Percentiles rank a stretch among this genome's conserved stretches.
These are phyloP conservation scores for Paramuricea clavata DNA, from an alignment of 92 coral and sea anemone species.

Conservation along the genomic window DNA sequence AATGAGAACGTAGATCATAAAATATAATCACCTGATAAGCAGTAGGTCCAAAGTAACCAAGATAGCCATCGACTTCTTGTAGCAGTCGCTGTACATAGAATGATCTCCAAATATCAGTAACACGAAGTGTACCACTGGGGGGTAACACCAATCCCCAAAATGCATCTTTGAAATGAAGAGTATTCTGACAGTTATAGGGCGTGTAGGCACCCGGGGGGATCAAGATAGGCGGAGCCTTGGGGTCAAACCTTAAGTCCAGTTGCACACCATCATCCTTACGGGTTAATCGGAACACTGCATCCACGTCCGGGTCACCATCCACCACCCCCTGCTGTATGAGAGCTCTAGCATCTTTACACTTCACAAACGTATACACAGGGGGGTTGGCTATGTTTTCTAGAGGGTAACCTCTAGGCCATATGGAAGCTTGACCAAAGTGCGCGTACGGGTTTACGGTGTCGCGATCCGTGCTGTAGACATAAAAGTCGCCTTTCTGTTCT, in stretches of 20 bases:
- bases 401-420: slow-evolving; percentile 58
- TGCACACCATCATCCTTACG: slow-evolving; percentile 46
- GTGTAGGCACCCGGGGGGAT: slow-evolving; percentile 80
- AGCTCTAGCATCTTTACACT: slow-evolving; percentile 27
- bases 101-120: slow-evolving; percentile 52
- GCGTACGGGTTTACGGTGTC: slow-evolving; percentile 86
- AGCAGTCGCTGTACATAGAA: slow-evolving; percentile 38
- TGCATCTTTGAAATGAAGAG: slow-evolving; percentile 26
- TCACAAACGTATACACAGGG: slow-evolving; percentile 38
- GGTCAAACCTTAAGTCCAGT: slow-evolving; percentile 44
- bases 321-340: slow-evolving; percentile 56
- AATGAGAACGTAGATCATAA: background rate
- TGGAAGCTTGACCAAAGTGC: slow-evolving; percentile 80
- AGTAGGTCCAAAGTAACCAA: slow-evolving; percentile 42
- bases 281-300: slow-evolving; percentile 78
- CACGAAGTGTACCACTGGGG: slow-evolving; percentile 40
- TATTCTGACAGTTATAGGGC: slow-evolving; percentile 61
- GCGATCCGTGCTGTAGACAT: slow-evolving; percentile 75
- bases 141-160: slow-evolving; percentile 52
- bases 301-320: slow-evolving; percentile 98
- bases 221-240: slow-evolving; percentile 38
- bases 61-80: slow-evolving; percentile 37
- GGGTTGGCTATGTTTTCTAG: slow-evolving; percentile 35
- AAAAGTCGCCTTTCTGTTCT: slow-evolving; percentile 80
- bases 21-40: slow-evolving; percentile 33